Conservation (phyloP, 37 sponge, comb jelly and placozoan genomes). For the Theonella swinhoei region DNA sequence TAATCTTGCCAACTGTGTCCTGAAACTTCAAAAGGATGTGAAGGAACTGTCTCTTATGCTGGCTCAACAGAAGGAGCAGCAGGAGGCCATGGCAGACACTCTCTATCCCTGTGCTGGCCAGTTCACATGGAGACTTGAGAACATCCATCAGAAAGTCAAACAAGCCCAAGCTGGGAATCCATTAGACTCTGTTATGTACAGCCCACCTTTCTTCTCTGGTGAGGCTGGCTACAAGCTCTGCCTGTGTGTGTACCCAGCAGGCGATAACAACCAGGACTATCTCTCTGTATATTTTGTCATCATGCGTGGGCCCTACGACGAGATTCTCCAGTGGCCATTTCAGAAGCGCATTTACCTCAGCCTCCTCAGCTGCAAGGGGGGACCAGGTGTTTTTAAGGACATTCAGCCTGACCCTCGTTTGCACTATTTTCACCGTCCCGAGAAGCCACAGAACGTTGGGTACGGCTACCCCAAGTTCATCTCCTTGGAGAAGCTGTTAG, state of each 20-base stretch:
- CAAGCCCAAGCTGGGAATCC: slow-evolving; percentile 21
- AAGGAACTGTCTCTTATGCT: slow-evolving; percentile 33
- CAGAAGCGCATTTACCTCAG: slow-evolving; percentile 46
- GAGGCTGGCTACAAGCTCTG: slow-evolving; percentile 78
- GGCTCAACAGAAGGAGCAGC: background rate
- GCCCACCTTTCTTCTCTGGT: slow-evolving; percentile 67
- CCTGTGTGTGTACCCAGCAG: slow-evolving; percentile 71
- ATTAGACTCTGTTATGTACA: slow-evolving; percentile 35
- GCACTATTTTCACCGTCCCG: slow-evolving; percentile 62
- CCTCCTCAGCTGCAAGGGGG: slow-evolving; percentile 49
- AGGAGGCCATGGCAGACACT: slow-evolving; percentile 2
- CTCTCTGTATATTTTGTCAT: slow-evolving; percentile 77
- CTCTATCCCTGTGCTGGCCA: slow-evolving; percentile 55
- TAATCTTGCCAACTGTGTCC: slow-evolving; percentile 14
- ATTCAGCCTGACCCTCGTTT: slow-evolving; percentile 63
- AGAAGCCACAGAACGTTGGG: slow-evolving; percentile 49
- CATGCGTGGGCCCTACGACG: slow-evolving; percentile 77
- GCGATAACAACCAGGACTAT: slow-evolving; percentile 58
- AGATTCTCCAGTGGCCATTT: slow-evolving; percentile 80
- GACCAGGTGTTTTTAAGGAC: slow-evolving; percentile 33
- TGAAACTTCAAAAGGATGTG: slow-evolving; percentile 47
- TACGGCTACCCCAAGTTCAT: slow-evolving; percentile 78
- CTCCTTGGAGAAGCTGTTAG: slow-evolving; percentile 12
- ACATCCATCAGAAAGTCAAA: slow-evolving; percentile 48
- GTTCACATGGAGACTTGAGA: slow-evolving; percentile 71